Conservation (phyloP, 2,113 vertebrate species). For the Todiramphus saurophagus region DNA sequence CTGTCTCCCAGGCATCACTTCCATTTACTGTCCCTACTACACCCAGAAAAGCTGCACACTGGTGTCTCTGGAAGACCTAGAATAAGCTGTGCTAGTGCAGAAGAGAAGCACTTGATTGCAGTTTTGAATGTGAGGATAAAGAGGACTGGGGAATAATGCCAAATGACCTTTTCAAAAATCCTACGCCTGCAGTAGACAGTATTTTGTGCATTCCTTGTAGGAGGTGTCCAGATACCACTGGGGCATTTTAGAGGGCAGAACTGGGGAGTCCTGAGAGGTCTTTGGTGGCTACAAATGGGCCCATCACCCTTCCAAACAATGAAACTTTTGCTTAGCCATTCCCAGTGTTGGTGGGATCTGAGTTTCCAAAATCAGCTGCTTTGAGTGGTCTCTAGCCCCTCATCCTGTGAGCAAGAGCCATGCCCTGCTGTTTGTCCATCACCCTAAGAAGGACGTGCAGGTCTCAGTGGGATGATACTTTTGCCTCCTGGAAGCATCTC, state of each 20-base stretch:
- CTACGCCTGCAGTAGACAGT: neutral
- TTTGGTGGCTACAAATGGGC: neutral
- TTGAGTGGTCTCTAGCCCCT: neutral
- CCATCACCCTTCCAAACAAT: neutral
- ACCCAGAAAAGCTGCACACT: neutral
- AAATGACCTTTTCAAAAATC: neutral
- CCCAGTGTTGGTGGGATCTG: neutral
- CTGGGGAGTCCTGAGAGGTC: neutral
- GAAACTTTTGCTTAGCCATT: neutral
- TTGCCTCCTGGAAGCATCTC: constrained; percentile 2
- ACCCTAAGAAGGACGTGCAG: neutral
- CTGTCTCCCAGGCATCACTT: neutral
- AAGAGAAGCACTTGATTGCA: neutral
- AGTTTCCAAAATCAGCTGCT: neutral
- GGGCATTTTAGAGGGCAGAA: neutral
- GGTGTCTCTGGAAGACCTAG: neutral
- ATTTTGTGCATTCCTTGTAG: neutral
- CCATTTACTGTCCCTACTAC: neutral
- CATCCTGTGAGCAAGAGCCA: accelerated
- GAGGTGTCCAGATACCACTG: neutral
- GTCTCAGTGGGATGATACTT: neutral
- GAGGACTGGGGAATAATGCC: neutral
- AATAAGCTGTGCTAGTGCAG: neutral
- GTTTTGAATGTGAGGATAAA: accelerated
- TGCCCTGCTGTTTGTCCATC: neutral